phyloP scores from a whole-genome alignment of 2,113 vertebrate genomes.

The Limnothrissa miodon region DNA sequence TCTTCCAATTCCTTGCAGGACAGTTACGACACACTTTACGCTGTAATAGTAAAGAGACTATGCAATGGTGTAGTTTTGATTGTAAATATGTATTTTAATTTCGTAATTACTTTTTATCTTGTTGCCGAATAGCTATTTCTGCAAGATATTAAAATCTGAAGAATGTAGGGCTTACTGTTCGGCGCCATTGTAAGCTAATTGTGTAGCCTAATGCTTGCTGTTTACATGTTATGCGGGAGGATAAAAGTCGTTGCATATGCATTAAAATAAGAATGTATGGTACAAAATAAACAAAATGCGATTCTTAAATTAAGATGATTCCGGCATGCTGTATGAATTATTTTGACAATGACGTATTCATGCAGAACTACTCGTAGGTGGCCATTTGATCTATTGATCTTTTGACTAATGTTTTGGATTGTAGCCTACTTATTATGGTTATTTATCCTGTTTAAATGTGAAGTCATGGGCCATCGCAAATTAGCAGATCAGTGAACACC shows the following conservation, averaged over 20 bases:
- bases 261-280: constrained; percentile 46
- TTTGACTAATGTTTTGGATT: background rate
- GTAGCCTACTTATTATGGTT: background rate
- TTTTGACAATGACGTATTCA: background rate
- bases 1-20: background rate
- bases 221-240: constrained; percentile 45
- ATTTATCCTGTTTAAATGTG: background rate
- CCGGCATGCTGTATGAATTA: constrained; percentile 12
- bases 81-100: constrained; percentile 48
- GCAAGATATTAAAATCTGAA: constrained; percentile 17
- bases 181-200: constrained; percentile 40
- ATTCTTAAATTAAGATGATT: constrained; percentile 30
- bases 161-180: constrained; percentile 41
- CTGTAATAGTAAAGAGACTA: constrained; percentile 32
- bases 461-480: background rate
- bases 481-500: background rate
- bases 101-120: constrained; percentile 26
- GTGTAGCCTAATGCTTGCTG: constrained; percentile 49
- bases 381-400: background rate
- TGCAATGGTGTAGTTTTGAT: constrained; percentile 42
- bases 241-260: constrained; percentile 34
- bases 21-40: background rate
- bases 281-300: constrained; percentile 35
- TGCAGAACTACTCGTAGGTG: background rate
- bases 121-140: constrained; percentile 3